Evolutionary conservation across 1,140 invertebrate species (phyloP).

Genomic region (Hermatobates lingyangjiaoensis): DNA sequence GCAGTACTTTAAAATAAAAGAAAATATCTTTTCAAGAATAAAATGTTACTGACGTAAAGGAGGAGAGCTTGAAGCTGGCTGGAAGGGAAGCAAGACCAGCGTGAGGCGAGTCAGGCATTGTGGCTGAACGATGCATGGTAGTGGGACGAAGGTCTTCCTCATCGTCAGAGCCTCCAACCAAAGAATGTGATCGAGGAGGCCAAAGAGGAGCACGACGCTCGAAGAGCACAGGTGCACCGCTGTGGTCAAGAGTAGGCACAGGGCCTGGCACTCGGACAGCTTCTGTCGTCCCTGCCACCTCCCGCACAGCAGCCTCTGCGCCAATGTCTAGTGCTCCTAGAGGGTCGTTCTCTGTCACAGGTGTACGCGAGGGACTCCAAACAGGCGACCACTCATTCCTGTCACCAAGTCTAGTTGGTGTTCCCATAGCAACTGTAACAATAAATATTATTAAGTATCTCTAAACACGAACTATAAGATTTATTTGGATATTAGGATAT

Average conservation of each 20-base stretch:
- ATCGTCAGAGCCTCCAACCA: slow-evolving; percentile 12
- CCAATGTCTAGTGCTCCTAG: slow-evolving; percentile 65
- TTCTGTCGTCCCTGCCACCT: slow-evolving; percentile 2
- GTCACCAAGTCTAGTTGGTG: too few species aligned
- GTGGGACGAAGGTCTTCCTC: slow-evolving; percentile 19
- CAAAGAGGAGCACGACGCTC: slow-evolving; percentile 20
- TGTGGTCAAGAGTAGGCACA: slow-evolving; percentile 17
- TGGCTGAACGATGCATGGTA: slow-evolving; percentile 54
- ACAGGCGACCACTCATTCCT: slow-evolving; percentile 25
- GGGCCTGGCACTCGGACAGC: too few species aligned
- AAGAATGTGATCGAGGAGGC: slow-evolving; percentile 17
- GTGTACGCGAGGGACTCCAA: slow-evolving; percentile 43
- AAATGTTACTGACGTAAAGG: slow-evolving; percentile 49
- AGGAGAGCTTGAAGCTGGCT: slow-evolving; percentile 60
- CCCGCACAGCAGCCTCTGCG: too few species aligned
- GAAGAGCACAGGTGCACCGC: slow-evolving; percentile 17
- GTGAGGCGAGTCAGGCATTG: slow-evolving; percentile 37
- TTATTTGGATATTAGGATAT: background rate
- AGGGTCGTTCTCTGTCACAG: slow-evolving; percentile 78
- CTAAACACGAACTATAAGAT: background rate
- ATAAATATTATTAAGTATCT: background rate
- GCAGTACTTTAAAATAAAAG: too few species aligned
- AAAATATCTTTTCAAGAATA: too few species aligned
- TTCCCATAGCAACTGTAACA: too few species aligned
- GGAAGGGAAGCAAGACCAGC: slow-evolving; percentile 30